A percentile compares a stretch with the other conserved stretches of the same genome.
Conservation (phyloP, 2,113 vertebrate species). For the Halichoeres trimaculatus region DNA sequence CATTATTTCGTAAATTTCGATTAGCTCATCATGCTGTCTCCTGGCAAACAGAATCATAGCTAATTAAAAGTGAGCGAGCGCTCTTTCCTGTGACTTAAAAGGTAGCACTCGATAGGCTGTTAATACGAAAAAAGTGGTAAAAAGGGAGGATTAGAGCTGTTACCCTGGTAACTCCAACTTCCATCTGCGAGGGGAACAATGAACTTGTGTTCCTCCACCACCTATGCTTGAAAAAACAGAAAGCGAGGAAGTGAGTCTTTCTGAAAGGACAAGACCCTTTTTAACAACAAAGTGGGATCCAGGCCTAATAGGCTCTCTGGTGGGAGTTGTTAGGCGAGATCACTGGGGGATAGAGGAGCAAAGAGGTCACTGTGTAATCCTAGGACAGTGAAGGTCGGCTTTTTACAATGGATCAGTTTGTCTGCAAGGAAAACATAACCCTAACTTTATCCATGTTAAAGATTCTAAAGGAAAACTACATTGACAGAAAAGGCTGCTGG, state of each 20-base stretch:
- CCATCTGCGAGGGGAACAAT: slow-evolving; percentile 97
- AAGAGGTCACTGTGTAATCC: slow-evolving; percentile 90
- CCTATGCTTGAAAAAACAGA: slow-evolving; percentile 90
- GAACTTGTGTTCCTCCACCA: slow-evolving; percentile 96
- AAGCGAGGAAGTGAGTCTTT: slow-evolving; percentile 86
- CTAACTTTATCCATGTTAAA: slow-evolving; percentile 84
- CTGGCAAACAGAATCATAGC: slow-evolving; percentile 93
- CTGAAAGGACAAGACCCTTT: slow-evolving; percentile 93
- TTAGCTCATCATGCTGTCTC: slow-evolving; percentile 97
- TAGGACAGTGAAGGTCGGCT: slow-evolving; percentile 89
- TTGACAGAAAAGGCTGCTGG: slow-evolving; percentile 7
- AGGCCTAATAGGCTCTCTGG: slow-evolving; percentile 90
- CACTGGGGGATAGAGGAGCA: slow-evolving; percentile 87
- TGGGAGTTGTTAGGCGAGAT: slow-evolving; percentile 89
- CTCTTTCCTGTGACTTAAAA: slow-evolving; percentile 95
- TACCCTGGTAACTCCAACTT: slow-evolving; percentile 99
- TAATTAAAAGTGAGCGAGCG: slow-evolving; percentile 92
- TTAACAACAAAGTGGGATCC: slow-evolving; percentile 95
- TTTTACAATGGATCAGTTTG: slow-evolving; percentile 87
- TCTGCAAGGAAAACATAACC: slow-evolving; percentile 84
- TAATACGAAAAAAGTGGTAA: slow-evolving; percentile 95
- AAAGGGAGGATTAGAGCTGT: slow-evolving; percentile 98
- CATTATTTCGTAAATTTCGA: slow-evolving; percentile 99
- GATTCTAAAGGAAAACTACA: slow-evolving; percentile 46
- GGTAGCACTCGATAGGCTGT: slow-evolving; percentile 95